A percentile compares a stretch with the other conserved stretches of the same genome.
Conservation (phyloP, 2,113 vertebrate genomes). For the Trematomus loennbergii region DNA sequence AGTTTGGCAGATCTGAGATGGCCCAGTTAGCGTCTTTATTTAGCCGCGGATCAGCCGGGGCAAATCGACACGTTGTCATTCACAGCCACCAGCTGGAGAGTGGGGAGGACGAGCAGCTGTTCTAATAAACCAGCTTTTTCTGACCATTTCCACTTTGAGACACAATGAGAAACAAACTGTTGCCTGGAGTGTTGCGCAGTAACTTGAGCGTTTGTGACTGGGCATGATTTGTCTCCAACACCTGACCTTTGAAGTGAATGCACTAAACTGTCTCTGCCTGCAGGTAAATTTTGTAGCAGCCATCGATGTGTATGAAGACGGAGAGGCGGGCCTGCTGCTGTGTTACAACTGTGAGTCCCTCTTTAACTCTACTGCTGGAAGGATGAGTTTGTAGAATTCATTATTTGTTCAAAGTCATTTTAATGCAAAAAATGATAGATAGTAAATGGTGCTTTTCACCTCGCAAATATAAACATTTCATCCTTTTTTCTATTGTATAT, state of each 20-base stretch:
- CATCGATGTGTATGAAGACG: constrained; percentile 99
- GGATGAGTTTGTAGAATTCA: too few relatives aligned
- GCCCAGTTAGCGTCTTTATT: constrained; percentile 37
- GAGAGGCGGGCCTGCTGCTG: constrained; percentile 95
- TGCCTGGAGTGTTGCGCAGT: neutral
- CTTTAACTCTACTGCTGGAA: constrained; percentile 2
- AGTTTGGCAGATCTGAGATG: neutral
- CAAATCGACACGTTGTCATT: constrained; percentile 53
- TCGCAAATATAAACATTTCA: too few relatives aligned
- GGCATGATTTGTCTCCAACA: constrained; percentile 20
- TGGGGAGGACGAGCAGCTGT: constrained; percentile 51
- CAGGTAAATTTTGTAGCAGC: constrained; percentile 98
- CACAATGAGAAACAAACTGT: constrained; percentile 10
- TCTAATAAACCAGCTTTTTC: constrained; percentile 30
- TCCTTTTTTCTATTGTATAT: too few relatives aligned
- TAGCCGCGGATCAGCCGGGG: constrained; percentile 42
- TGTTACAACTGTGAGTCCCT: constrained; percentile 97
- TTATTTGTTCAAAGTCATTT: too few relatives aligned
- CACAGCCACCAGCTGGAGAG: constrained; percentile 38
- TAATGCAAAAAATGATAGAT: too few relatives aligned
- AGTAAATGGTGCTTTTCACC: too few relatives aligned
- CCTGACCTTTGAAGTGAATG: constrained; percentile 41
- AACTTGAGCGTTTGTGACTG: constrained; percentile 13
- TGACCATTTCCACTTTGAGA: neutral
- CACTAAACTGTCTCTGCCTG: constrained; percentile 63